These are phyloP conservation scores for Sebastiscus albofasciatus DNA, from an alignment of 2,797 vertebrate species.

Conservation along the genomic window DNA sequence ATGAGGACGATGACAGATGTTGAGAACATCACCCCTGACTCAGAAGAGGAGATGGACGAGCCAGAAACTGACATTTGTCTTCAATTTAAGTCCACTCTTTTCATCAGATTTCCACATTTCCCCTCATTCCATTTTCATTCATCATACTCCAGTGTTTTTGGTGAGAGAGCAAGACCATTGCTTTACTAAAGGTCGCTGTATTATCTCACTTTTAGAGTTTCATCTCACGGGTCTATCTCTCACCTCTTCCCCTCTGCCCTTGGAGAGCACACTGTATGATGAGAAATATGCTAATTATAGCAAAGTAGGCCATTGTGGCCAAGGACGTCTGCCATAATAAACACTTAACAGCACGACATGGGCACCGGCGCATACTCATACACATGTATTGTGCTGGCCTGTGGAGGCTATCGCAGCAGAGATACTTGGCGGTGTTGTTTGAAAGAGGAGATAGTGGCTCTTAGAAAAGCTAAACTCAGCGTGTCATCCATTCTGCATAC, in stretches of 20 bases:
- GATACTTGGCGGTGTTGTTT: conserved; percentile 19
- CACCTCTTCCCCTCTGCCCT: conserved; percentile 29
- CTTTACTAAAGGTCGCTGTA: not conserved
- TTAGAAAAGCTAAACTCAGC: not conserved
- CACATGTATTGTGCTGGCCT: not conserved
- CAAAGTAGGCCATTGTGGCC: conserved; percentile 44
- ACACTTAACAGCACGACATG: conserved; percentile 15
- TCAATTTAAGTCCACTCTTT: conserved; percentile 41
- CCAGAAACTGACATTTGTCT: conserved; percentile 54
- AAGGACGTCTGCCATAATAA: conserved; percentile 47
- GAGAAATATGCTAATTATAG: conserved; percentile 75
- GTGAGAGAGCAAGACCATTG: not conserved
- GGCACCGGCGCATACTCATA: not conserved
- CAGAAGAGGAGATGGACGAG: conserved; percentile 20
- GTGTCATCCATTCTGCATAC: not conserved
- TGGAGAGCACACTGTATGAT: conserved; percentile 43
- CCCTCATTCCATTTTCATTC: conserved; percentile 22
- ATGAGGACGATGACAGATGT: conserved; percentile 40
- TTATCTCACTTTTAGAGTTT: not conserved
- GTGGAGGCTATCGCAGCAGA: conserved; percentile 37
- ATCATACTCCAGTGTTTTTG: conserved; percentile 3
- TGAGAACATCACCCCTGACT: conserved; percentile 44
- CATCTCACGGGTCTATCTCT: conserved; percentile 4
- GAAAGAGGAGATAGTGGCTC: conserved; percentile 24
- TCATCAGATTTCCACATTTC: conserved; percentile 34